A percentile compares a stretch with the other conserved stretches of the same genome.
Evolutionary conservation across 53 echinoderm and acorn worm species (phyloP).

Genomic region (Paracentrotus lividus): DNA sequence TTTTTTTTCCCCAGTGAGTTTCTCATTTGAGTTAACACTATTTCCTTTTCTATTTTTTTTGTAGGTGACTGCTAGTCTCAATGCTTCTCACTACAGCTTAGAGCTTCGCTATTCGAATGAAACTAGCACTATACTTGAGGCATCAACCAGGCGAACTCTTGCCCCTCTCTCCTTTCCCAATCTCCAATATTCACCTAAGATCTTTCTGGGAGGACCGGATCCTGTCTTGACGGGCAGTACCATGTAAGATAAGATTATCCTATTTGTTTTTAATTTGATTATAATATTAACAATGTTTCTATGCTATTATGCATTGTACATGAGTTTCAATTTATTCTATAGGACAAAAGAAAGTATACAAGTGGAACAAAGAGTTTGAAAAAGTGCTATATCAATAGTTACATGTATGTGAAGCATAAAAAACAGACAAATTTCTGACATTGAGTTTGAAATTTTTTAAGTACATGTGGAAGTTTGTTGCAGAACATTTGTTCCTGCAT

Average conservation of each 20-base stretch:
- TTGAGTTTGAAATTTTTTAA: too few relatives aligned
- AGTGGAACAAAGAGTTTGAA: too few relatives aligned
- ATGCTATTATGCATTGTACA: too few relatives aligned
- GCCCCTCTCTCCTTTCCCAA: slow-evolving; percentile 83
- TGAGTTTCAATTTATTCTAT: too few relatives aligned
- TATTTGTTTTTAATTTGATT: background rate
- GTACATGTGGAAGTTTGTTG: too few relatives aligned
- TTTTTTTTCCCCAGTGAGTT: too few relatives aligned
- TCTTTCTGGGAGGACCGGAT: slow-evolving; percentile 85
- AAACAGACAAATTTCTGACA: too few relatives aligned
- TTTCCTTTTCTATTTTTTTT: background rate
- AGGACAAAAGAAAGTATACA: too few relatives aligned
- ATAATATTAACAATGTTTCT: too few relatives aligned
- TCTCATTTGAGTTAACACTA: background rate
- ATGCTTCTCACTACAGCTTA: slow-evolving; percentile 80
- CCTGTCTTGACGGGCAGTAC: slow-evolving; percentile 56
- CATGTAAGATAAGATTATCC: background rate
- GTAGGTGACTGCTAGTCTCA: slow-evolving; percentile 84
- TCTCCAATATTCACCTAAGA: slow-evolving; percentile 81
- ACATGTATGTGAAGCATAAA: too few relatives aligned
- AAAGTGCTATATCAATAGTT: too few relatives aligned
- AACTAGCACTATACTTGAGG: slow-evolving; percentile 69
- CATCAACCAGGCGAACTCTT: slow-evolving; percentile 68
- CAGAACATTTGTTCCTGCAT: too few relatives aligned
- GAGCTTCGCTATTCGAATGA: slow-evolving; percentile 80